phyloP scores from a whole-genome alignment of 2,113 vertebrate genomes.

The Hirundichthys speculiger region DNA sequence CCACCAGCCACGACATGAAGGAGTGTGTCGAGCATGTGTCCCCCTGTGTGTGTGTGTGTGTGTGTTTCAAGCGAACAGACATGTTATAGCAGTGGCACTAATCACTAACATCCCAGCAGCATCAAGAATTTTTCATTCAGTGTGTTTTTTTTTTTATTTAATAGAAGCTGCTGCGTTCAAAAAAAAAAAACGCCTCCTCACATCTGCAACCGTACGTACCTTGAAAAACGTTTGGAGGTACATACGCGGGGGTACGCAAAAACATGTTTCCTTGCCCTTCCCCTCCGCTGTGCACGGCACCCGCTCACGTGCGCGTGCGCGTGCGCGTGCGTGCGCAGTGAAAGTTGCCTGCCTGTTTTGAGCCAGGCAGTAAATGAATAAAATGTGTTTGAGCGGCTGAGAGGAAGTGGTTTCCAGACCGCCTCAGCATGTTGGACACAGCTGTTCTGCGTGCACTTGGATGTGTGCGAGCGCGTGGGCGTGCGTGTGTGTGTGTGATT shows the following conservation, averaged over 20 bases:
- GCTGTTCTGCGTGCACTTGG: constrained; percentile 59
- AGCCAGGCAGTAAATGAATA: constrained; percentile 78
- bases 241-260: too few relatives aligned
- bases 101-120: background rate
- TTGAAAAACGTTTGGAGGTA: too few relatives aligned
- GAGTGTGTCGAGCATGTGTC: constrained; percentile 32
- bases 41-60: constrained; percentile 23
- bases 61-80: too few relatives aligned
- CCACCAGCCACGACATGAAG: constrained; percentile 54
- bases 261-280: too few relatives aligned
- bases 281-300: too few relatives aligned
- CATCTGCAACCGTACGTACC: too few relatives aligned
- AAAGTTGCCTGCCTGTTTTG: constrained; percentile 73
- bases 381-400: constrained; percentile 71
- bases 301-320: too few relatives aligned
- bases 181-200: constrained; percentile 30
- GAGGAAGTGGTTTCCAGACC: constrained; percentile 80
- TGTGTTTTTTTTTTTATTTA: constrained; percentile 25
- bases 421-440: constrained; percentile 75
- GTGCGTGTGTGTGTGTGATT: constrained; percentile 30
- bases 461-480: constrained; percentile 29
- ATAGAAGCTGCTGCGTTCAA: constrained; percentile 14
- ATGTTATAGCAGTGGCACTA: constrained; percentile 1
- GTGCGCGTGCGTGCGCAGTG: constrained; percentile 60
- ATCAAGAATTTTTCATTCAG: constrained; percentile 13